Base-by-base conservation (phyloP, 2,797 vertebrate species). In the Alca torda region DNA sequence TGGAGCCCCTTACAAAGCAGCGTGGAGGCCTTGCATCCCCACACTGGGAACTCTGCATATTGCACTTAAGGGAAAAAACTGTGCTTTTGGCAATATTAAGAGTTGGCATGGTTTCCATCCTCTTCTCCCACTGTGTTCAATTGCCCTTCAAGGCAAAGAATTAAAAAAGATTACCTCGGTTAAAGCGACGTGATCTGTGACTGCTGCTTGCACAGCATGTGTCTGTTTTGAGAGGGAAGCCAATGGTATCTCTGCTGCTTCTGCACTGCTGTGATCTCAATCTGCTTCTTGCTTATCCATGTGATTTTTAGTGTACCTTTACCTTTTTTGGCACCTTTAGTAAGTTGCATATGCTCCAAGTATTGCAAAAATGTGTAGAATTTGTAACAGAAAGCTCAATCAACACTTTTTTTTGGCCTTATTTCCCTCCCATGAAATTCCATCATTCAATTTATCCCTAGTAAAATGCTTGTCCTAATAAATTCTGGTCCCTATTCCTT, bases 101-200 rank as follows among this genome's bases (percentile, higher is more conserved):
- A 84, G 50, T 65, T 95, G 94, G 90, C 59, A 19, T 46, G 43
- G 53, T 84, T 93, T 95, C 76, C 16, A 2, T 87, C 70, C 61
- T 95, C 50, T 86, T 35, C 31, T 87, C 86, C 77, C 35, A n/a
- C 94, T 92, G 86, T 63, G 93, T 81, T 87, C 28, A 3, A 50
- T 88, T 91, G 89, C 61, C 84, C 89, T 95, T 93, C 63, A 69
- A 81, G 87, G 72, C 91, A 88, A 69, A 95, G 91, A 89, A 90
- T 93, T 90, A 30, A 73, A 90, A 91, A 86, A 59, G 54, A 81
- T 94, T 91, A 26, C 39, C 39, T 95, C 4, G 4, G 74, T 95
- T 92, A 76, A 69, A 93, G 61, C 0, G 1, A 60, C 65, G 59
- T 93, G 96, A 79, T 91, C 91, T 94, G 79, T 95, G 87, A 54